A percentile compares a stretch with the other conserved stretches of the same genome.
Evolutionary conservation across 2,888 invertebrate species (phyloP).

Genomic region (Pyrocoelia pectoralis): DNA sequence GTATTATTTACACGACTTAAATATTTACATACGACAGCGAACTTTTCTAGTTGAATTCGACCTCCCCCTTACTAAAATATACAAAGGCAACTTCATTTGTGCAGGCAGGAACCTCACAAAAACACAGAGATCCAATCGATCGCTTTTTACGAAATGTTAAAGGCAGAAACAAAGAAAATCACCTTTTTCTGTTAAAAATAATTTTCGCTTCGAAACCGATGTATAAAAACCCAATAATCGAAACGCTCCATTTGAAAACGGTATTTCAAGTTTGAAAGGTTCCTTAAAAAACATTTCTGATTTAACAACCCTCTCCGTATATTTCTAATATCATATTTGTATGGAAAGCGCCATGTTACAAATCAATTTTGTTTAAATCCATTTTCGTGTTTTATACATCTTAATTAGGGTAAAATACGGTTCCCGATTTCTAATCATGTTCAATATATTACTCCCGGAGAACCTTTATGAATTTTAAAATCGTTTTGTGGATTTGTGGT

Average conservation of each 20-base stretch:
- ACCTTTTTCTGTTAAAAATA: background rate
- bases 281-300: too few relatives aligned
- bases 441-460: background rate
- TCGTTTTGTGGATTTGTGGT: background rate
- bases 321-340: background rate
- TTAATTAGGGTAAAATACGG: background rate
- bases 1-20: too few relatives aligned
- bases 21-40: too few relatives aligned
- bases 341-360: background rate
- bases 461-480: background rate
- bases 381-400: background rate
- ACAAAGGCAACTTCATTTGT: too few relatives aligned
- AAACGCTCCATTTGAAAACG: too few relatives aligned
- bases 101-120: too few relatives aligned
- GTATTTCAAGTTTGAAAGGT: too few relatives aligned
- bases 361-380: background rate
- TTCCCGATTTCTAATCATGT: background rate
- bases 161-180: background rate
- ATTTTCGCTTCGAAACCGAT: too few relatives aligned
- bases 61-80: too few relatives aligned
- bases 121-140: too few relatives aligned
- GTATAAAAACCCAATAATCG: too few relatives aligned
- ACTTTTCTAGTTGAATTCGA: too few relatives aligned
- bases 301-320: background rate
- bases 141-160: background rate